Percentiles rank a stretch among this genome's conserved stretches.
These are phyloP conservation scores for Drosophila pullipes DNA, from an alignment of 2,888 invertebrate genomes.

Conservation along the genomic window DNA sequence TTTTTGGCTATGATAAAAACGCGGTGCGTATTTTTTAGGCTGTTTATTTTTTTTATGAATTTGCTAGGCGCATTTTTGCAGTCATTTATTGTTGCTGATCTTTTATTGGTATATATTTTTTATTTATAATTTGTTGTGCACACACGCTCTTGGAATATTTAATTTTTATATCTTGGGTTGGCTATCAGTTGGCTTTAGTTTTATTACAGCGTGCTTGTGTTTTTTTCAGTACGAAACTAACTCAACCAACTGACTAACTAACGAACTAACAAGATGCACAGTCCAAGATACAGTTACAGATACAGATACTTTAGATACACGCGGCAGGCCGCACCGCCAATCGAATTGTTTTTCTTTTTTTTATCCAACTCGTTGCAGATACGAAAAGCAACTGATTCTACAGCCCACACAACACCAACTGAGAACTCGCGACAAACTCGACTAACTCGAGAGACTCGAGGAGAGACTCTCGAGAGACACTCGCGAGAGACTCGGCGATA, in stretches of 20 bases:
- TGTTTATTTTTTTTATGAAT: conserved; percentile 26
- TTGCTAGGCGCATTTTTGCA: conserved; percentile 57
- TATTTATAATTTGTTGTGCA: conserved; percentile 24
- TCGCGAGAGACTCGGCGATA: background rate
- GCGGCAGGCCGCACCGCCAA: conserved; percentile 51
- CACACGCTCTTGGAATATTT: conserved; percentile 54
- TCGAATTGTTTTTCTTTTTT: conserved; percentile 39
- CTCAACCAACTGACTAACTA: conserved; percentile 26
- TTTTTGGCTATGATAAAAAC: conserved; percentile 33
- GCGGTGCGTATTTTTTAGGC: conserved; percentile 36
- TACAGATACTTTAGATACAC: conserved; percentile 24
- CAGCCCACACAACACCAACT: conserved; percentile 40
- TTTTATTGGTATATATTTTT: conserved; percentile 8
- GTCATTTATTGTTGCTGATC: conserved; percentile 26
- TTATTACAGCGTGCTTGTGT: conserved; percentile 13
- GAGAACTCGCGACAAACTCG: conserved; percentile 24
- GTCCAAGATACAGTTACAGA: conserved; percentile 19
- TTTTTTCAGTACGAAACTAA: conserved; percentile 5
- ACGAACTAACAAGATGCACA: conserved; percentile 20
- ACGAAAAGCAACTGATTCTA: conserved; percentile 66
- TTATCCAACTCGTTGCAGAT: conserved; percentile 75
- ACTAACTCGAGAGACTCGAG: background rate
- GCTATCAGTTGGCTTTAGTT: conserved; percentile 44
- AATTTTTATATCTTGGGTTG: conserved; percentile 16
- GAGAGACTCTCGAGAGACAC: background rate